These are phyloP conservation scores for Acomys russatus DNA, from an alignment of 2,797 vertebrate species.

Conservation along the genomic window DNA sequence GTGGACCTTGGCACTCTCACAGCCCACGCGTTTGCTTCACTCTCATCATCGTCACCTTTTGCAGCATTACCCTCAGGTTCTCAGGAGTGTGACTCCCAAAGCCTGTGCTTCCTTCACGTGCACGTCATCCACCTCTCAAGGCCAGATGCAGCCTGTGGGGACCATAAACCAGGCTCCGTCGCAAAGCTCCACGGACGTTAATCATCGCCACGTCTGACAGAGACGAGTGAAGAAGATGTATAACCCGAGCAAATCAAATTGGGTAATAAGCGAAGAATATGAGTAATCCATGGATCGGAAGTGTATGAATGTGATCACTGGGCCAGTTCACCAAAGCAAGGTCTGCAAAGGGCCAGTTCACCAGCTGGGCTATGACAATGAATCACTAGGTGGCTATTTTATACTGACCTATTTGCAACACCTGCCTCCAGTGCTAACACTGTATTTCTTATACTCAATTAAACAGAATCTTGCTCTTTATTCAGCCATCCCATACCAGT, in stretches of 20 bases:
- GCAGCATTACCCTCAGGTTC: neutral
- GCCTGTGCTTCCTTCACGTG: neutral
- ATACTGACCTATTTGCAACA: neutral
- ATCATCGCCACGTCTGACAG: neutral
- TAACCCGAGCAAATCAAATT: neutral
- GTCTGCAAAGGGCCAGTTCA: neutral
- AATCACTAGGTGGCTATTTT: neutral
- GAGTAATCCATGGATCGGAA: neutral
- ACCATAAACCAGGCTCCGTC: neutral
- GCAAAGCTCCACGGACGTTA: neutral
- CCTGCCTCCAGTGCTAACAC: neutral
- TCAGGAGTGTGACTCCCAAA: neutral
- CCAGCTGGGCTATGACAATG: neutral
- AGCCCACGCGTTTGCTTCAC: fast-evolving
- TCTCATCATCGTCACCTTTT: neutral
- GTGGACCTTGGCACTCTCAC: fast-evolving
- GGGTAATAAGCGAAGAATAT: neutral
- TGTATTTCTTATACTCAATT: neutral
- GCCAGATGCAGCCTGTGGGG: neutral
- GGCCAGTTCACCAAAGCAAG: neutral
- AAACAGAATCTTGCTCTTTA: neutral
- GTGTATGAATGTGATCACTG: neutral
- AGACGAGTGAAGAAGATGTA: neutral
- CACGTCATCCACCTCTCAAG: neutral
- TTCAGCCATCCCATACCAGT: neutral